Percentiles rank a stretch among this genome's conserved stretches.
These are phyloP conservation scores for Ricordea florida DNA, from an alignment of 92 coral and sea anemone species.

Conservation along the genomic window DNA sequence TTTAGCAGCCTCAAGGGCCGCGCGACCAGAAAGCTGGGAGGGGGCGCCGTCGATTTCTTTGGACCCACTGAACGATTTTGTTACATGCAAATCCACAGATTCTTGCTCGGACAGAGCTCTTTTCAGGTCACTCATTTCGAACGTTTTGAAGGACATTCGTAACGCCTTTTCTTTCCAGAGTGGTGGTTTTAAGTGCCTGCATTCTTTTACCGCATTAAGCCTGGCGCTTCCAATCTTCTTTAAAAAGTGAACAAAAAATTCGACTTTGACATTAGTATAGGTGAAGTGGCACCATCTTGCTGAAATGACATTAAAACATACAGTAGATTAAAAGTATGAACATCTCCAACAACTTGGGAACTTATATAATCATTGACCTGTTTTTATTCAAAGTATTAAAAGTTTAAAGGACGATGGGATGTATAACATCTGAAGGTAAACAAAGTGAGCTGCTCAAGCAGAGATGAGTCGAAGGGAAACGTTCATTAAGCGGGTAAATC, in stretches of 20 bases:
- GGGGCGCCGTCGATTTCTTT: slow-evolving; percentile 3
- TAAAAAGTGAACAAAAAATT: slow-evolving; percentile 26
- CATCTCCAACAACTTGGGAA: no score
- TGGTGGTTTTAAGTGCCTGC: slow-evolving; percentile 40
- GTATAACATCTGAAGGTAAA: no score
- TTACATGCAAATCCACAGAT: neutral
- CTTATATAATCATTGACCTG: no score
- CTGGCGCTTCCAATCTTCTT: slow-evolving; percentile 32
- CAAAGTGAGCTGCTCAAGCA: no score
- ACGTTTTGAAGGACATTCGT: slow-evolving; percentile 23
- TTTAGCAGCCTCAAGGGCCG: slow-evolving; percentile 61
- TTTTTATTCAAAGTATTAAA: no score
- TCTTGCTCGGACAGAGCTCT: slow-evolving; percentile 36
- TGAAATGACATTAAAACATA: slow-evolving; percentile 1
- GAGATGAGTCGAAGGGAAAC: no score
- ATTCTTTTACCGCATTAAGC: slow-evolving; percentile 33
- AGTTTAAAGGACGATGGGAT: no score
- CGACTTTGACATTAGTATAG: slow-evolving; percentile 15
- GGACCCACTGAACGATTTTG: slow-evolving; percentile 35
- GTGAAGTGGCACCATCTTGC: slow-evolving; percentile 50
- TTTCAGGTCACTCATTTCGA: slow-evolving; percentile 7
- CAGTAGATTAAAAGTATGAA: neutral
- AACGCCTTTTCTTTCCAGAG: slow-evolving; percentile 49
- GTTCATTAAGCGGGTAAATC: no score
- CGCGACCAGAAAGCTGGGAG: slow-evolving; percentile 40